phyloP scores from a whole-genome alignment of 2,797 vertebrate genomes.

The Rhinogobio ventralis region DNA sequence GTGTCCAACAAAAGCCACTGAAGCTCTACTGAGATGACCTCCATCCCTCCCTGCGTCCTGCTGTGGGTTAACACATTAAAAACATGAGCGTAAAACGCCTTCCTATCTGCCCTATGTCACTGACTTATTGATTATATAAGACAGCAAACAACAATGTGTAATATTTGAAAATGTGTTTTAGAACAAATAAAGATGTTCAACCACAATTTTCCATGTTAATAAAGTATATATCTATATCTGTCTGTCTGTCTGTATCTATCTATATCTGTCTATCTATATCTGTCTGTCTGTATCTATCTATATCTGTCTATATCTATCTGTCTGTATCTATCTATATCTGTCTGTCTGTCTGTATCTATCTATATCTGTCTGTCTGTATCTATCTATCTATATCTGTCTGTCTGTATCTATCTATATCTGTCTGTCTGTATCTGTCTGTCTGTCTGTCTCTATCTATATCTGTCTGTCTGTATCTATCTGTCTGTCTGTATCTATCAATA shows the following conservation, averaged over 20 bases:
- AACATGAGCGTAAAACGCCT: not conserved
- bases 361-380: too few species aligned
- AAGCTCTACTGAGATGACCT: constrained; percentile 1
- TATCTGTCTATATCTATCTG: too few species aligned
- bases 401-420: too few species aligned
- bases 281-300: too few species aligned
- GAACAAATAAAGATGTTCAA: not conserved
- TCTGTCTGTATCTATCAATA: too few species aligned
- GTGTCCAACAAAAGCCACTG: constrained; percentile 31
- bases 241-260: not conserved
- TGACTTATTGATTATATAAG: not conserved
- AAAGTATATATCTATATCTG: not conserved
- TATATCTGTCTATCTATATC: too few species aligned
- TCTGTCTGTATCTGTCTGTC: too few species aligned
- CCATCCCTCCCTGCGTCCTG: constrained; percentile 6
- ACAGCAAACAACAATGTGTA: not conserved
- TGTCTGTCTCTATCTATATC: too few species aligned
- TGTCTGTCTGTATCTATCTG: too few species aligned
- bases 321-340: too few species aligned
- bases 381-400: too few species aligned
- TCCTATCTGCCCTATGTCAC: not conserved
- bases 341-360: too few species aligned
- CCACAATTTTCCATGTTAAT: not conserved
- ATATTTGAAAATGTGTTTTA: not conserved
- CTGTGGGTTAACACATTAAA: not conserved